A percentile compares a stretch with the other conserved stretches of the same genome.
phyloP scores from a whole-genome alignment of 2,888 invertebrate genomes.

The Siphonodentalium dalli region DNA sequence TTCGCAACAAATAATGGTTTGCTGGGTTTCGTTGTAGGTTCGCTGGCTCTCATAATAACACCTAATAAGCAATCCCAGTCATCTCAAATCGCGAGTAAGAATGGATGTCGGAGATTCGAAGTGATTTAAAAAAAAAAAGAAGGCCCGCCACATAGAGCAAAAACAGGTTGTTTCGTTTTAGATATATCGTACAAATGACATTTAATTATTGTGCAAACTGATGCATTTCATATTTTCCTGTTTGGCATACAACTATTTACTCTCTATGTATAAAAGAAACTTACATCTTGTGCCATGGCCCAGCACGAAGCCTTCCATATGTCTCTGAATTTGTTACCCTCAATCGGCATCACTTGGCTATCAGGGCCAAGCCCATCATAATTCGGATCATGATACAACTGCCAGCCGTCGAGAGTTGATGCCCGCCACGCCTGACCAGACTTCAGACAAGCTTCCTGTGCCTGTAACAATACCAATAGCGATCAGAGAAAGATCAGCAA shows the following conservation, averaged over 20 bases:
- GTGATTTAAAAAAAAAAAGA: too few relatives aligned
- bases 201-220: too few relatives aligned
- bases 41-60: too few relatives aligned
- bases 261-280: not conserved
- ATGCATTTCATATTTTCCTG: too few relatives aligned
- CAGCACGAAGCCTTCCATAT: constrained; percentile 71
- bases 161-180: not conserved
- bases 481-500: not conserved
- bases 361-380: constrained; percentile 62
- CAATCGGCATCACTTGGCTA: constrained; percentile 70
- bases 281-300: constrained; percentile 67
- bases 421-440: constrained; percentile 93
- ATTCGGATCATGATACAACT: constrained; percentile 85
- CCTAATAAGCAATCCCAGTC: too few relatives aligned
- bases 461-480: constrained; percentile 68
- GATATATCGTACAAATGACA: too few relatives aligned
- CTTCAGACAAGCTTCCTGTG: constrained; percentile 81
- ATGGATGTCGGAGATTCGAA: too few relatives aligned
- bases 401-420: constrained; percentile 89
- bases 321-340: constrained; percentile 80
- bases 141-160: too few relatives aligned
- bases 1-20: too few relatives aligned
- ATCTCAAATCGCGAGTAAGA: too few relatives aligned
- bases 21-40: too few relatives aligned
- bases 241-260: too few relatives aligned